phyloP scores from a whole-genome alignment of 2,888 invertebrate genomes.

The Hypolimnas misippus region DNA sequence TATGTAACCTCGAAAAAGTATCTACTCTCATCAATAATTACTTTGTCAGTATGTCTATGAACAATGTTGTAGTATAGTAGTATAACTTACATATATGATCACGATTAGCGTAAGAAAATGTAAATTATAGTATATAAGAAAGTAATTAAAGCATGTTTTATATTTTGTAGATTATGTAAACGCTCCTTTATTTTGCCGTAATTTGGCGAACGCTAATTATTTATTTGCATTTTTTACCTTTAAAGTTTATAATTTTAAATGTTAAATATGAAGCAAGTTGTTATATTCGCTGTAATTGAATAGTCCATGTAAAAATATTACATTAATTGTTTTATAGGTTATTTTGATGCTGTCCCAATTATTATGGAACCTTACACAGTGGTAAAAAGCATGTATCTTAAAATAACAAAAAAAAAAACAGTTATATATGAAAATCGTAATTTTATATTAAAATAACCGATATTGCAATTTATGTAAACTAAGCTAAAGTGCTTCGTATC shows the following conservation, averaged over 20 bases:
- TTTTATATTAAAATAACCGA: conserved; percentile 43
- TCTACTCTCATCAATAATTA: conserved; percentile 30
- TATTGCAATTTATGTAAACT: conserved; percentile 57
- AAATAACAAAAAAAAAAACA: not conserved
- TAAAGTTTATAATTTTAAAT: conserved; percentile 80
- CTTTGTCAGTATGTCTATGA: conserved; percentile 44
- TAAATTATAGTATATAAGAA: conserved; percentile 77
- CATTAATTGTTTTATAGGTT: conserved; percentile 44
- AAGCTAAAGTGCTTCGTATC: conserved; percentile 60
- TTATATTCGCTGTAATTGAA: conserved; percentile 68
- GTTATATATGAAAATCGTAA: not conserved
- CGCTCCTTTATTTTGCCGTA: conserved; percentile 73
- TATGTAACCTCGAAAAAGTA: conserved; percentile 21
- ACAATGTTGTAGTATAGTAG: conserved; percentile 66
- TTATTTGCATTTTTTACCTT: conserved; percentile 78
- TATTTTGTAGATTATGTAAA: conserved; percentile 79
- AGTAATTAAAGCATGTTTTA: conserved; percentile 81
- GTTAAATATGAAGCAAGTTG: conserved; percentile 68
- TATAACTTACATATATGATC: conserved; percentile 67
- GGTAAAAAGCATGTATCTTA: not conserved
- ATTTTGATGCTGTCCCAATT: conserved; percentile 21
- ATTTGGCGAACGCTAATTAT: conserved; percentile 77
- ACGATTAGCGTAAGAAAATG: conserved; percentile 72
- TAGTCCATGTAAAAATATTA: conserved; percentile 42
- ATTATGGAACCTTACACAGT: not conserved